Conservation (phyloP, 2,888 invertebrate species). For the Escarpia spicata region DNA sequence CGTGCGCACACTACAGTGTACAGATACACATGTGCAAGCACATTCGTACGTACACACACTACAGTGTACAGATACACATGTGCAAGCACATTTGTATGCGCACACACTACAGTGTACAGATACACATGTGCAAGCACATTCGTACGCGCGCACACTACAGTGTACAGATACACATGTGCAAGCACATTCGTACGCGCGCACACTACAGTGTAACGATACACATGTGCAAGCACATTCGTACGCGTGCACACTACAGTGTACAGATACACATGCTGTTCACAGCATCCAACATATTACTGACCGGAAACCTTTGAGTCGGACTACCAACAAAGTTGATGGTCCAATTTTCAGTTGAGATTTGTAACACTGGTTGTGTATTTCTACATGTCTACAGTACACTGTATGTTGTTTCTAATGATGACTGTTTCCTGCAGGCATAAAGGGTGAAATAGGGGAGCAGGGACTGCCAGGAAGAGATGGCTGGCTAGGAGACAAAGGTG, state of each 20-base stretch:
- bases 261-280: too few species aligned
- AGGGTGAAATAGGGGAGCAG: background rate
- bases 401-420: background rate
- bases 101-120: background rate
- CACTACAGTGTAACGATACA: background rate
- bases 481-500: background rate
- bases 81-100: background rate
- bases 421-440: background rate
- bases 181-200: background rate
- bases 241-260: too few species aligned
- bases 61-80: background rate
- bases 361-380: too few species aligned
- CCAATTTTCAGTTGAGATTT: too few species aligned
- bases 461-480: background rate
- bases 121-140: background rate
- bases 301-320: too few species aligned
- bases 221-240: background rate
- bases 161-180: background rate
- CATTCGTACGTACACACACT: background rate
- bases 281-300: too few species aligned
- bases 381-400: too few species aligned
- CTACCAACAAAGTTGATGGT: too few species aligned
- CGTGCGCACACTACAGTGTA: background rate
- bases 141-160: too few species aligned
- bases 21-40: background rate